Evolutionary conservation across 1,140 invertebrate genomes (phyloP).

Genomic region (Drosophila lacertosa): DNA sequence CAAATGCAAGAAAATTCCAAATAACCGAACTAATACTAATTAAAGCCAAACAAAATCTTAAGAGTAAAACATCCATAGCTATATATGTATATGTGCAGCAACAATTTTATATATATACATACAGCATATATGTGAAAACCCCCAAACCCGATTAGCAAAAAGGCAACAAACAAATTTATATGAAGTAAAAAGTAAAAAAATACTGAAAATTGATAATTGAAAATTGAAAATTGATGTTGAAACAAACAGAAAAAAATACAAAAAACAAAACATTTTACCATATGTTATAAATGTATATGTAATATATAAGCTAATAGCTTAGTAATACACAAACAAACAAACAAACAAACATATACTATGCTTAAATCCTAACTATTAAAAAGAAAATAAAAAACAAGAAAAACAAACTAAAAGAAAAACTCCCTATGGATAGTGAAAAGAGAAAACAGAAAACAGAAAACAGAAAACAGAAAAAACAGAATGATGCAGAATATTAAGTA

Average conservation of each 20-base stretch:
- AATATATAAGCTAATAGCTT: constrained; percentile 67
- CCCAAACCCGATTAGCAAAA: constrained; percentile 34
- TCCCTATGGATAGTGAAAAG: constrained; percentile 48
- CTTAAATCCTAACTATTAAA: constrained; percentile 77
- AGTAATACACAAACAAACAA: constrained; percentile 50
- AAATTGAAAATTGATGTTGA: too few relatives aligned
- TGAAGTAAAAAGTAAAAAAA: constrained; percentile 46
- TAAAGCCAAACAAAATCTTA: constrained; percentile 53
- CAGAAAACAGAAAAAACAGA: constrained; percentile 33
- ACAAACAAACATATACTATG: constrained; percentile 53
- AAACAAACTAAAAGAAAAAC: constrained; percentile 63
- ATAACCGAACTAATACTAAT: constrained; percentile 17
- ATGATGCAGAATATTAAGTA: constrained; percentile 50
- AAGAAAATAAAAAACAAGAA: constrained; percentile 41
- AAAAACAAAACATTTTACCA: constrained; percentile 61
- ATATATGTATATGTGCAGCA: constrained; percentile 51
- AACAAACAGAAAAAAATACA: constrained; percentile 30
- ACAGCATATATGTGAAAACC: constrained; percentile 26
- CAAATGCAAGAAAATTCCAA: constrained; percentile 66
- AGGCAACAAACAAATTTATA: constrained; percentile 21
- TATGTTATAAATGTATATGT: constrained; percentile 73
- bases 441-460: constrained; percentile 21
- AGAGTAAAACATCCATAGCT: constrained; percentile 48
- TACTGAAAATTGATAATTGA: too few relatives aligned
- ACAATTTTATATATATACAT: constrained; percentile 58